Evolutionary conservation across 2,113 vertebrate genomes (phyloP).

Genomic region (Tachysurus fulvidraco): DNA sequence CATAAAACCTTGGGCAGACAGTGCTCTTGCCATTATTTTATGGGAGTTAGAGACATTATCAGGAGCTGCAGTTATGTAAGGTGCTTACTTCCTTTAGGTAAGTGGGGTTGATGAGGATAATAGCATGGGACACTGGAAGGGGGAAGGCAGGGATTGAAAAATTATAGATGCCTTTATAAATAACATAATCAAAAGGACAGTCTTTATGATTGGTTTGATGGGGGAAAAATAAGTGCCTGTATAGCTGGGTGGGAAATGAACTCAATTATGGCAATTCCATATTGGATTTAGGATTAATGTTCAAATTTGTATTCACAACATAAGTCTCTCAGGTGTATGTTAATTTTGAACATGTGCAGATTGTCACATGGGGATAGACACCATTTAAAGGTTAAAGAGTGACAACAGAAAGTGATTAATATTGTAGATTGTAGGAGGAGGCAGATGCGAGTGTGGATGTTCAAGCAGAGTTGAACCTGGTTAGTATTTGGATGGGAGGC

Average conservation of each 20-base stretch:
- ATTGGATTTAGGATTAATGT: background rate
- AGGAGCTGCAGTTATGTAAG: background rate
- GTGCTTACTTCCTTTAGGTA: background rate
- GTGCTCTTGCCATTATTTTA: background rate
- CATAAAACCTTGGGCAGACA: background rate
- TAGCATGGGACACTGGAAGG: background rate
- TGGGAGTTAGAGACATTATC: background rate
- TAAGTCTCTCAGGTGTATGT: background rate
- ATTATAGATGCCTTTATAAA: background rate
- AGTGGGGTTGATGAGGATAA: background rate
- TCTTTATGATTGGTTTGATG: background rate
- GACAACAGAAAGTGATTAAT: background rate
- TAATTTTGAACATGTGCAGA: background rate
- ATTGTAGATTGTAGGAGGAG: background rate
- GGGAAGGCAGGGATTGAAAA: background rate
- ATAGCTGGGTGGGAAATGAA: background rate
- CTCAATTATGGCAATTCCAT: background rate
- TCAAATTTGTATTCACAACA: background rate
- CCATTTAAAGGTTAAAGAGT: background rate
- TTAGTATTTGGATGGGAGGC: too few relatives aligned
- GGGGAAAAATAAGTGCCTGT: background rate
- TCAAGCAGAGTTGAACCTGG: too few relatives aligned
- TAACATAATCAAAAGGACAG: background rate
- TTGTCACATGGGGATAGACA: background rate
- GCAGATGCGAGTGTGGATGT: background rate